phyloP scores from a whole-genome alignment of 2,113 vertebrate genomes.

The Acanthochromis polyacanthus region DNA sequence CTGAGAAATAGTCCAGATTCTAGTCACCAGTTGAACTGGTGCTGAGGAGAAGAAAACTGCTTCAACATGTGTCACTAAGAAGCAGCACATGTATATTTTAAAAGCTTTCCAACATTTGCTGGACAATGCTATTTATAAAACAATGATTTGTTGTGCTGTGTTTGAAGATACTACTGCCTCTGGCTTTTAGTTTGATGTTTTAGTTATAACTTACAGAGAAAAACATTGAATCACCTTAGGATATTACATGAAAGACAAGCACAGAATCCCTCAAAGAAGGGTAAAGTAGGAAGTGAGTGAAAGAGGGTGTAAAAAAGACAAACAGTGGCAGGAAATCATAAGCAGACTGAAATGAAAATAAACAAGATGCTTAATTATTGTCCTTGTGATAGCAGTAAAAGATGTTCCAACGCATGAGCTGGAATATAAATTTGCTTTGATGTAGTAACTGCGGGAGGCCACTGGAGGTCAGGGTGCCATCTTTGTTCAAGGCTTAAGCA shows the following conservation, averaged over 20 bases:
- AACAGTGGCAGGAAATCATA: slow-evolving; percentile 10
- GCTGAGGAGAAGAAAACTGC: slow-evolving; percentile 11
- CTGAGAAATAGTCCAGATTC: background rate
- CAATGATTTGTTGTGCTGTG: background rate
- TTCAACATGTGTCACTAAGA: slow-evolving; percentile 1
- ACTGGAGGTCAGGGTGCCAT: slow-evolving; percentile 78
- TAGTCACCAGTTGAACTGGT: background rate
- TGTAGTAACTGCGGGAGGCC: slow-evolving; percentile 70
- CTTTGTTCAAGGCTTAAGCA: slow-evolving; percentile 36
- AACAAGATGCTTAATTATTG: background rate
- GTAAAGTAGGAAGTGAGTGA: background rate
- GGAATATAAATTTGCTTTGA: background rate
- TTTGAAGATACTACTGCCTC: background rate
- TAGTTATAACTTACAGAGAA: too few species aligned
- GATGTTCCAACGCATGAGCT: background rate
- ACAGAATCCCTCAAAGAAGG: background rate
- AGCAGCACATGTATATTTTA: background rate
- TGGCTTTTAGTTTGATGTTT: background rate
- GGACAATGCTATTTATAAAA: background rate
- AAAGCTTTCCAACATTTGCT: background rate
- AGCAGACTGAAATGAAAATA: background rate
- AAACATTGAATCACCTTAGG: too few species aligned
- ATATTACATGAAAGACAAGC: background rate
- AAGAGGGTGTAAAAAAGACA: background rate
- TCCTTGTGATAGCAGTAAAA: background rate